Conservation (phyloP, 2,113 vertebrate genomes). For the Lichenostomus cassidix region DNA sequence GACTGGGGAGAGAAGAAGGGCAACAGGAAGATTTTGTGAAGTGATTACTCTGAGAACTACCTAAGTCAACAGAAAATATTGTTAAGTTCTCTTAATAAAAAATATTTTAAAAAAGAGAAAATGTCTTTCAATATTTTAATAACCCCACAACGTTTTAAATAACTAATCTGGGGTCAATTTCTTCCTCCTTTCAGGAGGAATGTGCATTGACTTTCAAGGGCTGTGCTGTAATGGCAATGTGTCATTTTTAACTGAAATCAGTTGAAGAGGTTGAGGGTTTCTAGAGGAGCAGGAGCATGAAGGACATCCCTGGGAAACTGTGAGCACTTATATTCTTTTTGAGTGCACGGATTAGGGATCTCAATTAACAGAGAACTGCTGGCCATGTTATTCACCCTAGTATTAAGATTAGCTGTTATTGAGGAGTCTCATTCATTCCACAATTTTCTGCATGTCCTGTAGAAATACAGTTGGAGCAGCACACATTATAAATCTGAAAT, state of each 20-base stretch:
- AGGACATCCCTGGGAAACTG: background rate
- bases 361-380: background rate
- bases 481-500: background rate
- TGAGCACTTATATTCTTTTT: background rate
- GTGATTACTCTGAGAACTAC: background rate
- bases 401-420: background rate
- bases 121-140: background rate
- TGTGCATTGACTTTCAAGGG: background rate
- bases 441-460: background rate
- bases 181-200: background rate
- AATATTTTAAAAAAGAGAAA: background rate
- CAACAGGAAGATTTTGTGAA: background rate
- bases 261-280: background rate
- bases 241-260: background rate
- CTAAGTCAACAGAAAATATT: background rate
- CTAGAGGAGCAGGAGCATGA: background rate
- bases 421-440: background rate
- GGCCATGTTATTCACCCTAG: background rate
- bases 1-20: background rate
- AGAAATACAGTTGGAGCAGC: background rate
- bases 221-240: background rate
- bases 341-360: background rate
- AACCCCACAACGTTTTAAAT: background rate
- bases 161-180: background rate
- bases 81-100: background rate